Conservation (phyloP, 2,113 vertebrate species). For the Gymnobelideus leadbeateri region DNA sequence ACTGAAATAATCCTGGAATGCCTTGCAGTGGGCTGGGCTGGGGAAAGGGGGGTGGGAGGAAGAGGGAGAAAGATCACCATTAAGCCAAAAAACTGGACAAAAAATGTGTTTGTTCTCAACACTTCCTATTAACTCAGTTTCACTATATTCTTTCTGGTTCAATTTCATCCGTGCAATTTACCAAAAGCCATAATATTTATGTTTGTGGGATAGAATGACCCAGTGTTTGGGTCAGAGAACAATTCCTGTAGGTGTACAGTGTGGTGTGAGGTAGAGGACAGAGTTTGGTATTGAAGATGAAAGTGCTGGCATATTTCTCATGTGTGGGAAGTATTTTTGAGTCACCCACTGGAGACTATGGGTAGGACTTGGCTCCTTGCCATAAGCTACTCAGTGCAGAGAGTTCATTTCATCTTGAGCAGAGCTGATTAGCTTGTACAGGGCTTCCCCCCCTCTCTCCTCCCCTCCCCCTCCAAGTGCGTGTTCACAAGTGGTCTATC, state of each 20-base stretch:
- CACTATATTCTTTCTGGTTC: background rate
- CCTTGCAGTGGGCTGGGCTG: background rate
- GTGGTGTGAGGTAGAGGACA: background rate
- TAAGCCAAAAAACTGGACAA: constrained; percentile 39
- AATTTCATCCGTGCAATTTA: background rate
- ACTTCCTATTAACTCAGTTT: constrained; percentile 6
- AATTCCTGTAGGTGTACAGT: background rate
- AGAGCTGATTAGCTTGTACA: background rate
- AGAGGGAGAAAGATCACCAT: constrained; percentile 10
- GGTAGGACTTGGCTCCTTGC: background rate
- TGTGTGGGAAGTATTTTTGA: constrained; percentile 52
- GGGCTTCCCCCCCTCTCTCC: background rate
- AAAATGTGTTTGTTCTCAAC: constrained; percentile 19
- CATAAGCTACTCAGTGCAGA: background rate
- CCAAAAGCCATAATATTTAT: background rate
- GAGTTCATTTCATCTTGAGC: background rate
- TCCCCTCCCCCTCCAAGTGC: background rate
- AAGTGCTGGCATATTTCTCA: constrained; percentile 15
- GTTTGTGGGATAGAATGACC: background rate
- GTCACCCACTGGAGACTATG: constrained; percentile 15
- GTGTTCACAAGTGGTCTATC: background rate
- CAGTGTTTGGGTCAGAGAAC: background rate
- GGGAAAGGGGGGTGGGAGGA: background rate
- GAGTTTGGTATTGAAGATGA: background rate
- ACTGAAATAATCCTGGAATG: constrained; percentile 66